phyloP scores from a whole-genome alignment of 1,140 invertebrate species.

The Drosophila gunungcola region DNA sequence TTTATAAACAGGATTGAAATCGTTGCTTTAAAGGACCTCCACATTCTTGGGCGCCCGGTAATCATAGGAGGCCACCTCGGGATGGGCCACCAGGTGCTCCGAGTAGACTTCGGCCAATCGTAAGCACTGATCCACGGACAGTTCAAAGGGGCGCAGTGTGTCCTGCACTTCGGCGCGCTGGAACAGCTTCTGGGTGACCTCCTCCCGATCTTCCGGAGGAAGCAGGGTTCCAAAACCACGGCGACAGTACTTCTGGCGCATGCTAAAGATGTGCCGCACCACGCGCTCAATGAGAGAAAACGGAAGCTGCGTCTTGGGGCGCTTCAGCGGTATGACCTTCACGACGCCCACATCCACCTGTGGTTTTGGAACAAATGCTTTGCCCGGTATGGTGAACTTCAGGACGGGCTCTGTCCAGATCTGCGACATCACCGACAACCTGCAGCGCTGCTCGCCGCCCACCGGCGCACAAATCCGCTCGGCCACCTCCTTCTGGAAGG shows the following conservation, averaged over 20 bases:
- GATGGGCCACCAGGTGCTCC: slow-evolving; percentile 89
- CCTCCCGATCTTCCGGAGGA: slow-evolving; percentile 88
- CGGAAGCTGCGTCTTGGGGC: slow-evolving; percentile 91
- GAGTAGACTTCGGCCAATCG: slow-evolving; percentile 92
- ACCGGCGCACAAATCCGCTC: slow-evolving; percentile 93
- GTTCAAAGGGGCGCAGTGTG: slow-evolving; percentile 88
- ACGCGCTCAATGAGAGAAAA: slow-evolving; percentile 97
- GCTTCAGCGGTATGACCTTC: slow-evolving; percentile 91
- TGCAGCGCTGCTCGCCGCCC: slow-evolving; percentile 89
- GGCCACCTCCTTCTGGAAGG: slow-evolving; percentile 98
- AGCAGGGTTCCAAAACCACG: slow-evolving; percentile 91
- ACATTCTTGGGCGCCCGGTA: slow-evolving; percentile 87
- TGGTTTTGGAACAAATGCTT: slow-evolving; percentile 96
- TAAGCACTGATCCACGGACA: slow-evolving; percentile 92
- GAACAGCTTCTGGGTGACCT: slow-evolving; percentile 89
- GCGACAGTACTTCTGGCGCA: slow-evolving; percentile 93
- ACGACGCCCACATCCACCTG: slow-evolving; percentile 98
- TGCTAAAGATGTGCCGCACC: slow-evolving; percentile 92
- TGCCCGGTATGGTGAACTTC: slow-evolving; percentile 95
- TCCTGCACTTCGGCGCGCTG: slow-evolving; percentile 91
- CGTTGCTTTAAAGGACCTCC: slow-evolving; percentile 22
- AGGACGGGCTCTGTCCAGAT: slow-evolving; percentile 93
- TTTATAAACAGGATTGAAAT: slow-evolving; percentile 51
- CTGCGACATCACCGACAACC: slow-evolving; percentile 97
- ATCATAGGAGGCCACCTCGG: slow-evolving; percentile 90